Conservation (phyloP, 2,113 vertebrate genomes). For the Neolamprologus sp. region DNA sequence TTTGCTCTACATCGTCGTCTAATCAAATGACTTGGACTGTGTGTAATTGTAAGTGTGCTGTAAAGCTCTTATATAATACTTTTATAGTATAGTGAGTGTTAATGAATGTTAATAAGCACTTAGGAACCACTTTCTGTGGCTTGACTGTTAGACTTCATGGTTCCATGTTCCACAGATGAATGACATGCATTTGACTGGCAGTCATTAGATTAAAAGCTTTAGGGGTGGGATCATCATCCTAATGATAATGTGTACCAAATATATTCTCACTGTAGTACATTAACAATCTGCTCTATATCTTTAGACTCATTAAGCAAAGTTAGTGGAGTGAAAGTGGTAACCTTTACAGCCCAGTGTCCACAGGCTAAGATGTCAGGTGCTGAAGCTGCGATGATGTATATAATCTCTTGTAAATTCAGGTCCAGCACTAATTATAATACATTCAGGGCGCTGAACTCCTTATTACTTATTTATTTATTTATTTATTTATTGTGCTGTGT, state of each 20-base stretch:
- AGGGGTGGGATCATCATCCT: background rate
- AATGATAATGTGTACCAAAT: background rate
- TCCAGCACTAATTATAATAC: background rate
- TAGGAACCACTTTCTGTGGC: background rate
- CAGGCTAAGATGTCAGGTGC: background rate
- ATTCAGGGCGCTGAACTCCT: background rate
- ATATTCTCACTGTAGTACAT: background rate
- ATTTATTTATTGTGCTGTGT: rapidly evolving
- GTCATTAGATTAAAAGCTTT: background rate
- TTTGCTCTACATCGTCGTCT: background rate
- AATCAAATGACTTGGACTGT: background rate
- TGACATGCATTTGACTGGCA: background rate
- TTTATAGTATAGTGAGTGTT: background rate
- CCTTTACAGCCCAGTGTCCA: background rate
- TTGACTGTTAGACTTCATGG: background rate
- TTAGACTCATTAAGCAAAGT: background rate
- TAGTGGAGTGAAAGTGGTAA: background rate
- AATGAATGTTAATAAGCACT: background rate
- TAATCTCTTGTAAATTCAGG: background rate
- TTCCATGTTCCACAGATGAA: background rate
- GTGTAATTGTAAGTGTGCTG: too few species aligned
- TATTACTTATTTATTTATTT: background rate
- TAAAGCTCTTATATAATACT: background rate
- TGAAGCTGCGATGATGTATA: background rate
- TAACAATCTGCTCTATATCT: background rate